These are phyloP conservation scores for Drosophila mettleri DNA, from an alignment of 2,888 invertebrate species.

Conservation along the genomic window DNA sequence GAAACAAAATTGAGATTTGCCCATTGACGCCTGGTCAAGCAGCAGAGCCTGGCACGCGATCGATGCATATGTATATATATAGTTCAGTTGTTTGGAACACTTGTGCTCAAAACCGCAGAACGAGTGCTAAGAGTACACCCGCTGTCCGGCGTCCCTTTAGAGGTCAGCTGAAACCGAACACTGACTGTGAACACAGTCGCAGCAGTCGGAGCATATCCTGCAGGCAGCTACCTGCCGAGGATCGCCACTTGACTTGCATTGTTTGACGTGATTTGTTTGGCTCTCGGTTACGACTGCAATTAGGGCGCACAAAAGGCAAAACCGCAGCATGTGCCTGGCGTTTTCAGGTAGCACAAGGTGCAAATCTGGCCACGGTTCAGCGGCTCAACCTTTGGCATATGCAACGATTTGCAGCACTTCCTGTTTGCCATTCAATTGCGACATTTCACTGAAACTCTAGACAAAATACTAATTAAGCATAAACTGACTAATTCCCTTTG, in stretches of 20 bases:
- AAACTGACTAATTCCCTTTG: conserved; percentile 73
- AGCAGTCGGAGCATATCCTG: conserved; percentile 33
- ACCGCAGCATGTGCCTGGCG: conserved; percentile 76
- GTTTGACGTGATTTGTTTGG: conserved; percentile 66
- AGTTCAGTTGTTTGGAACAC: conserved; percentile 19
- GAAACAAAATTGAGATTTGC: background rate
- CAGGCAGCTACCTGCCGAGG: conserved; percentile 61
- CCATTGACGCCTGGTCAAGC: conserved; percentile 15
- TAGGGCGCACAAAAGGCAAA: conserved; percentile 55
- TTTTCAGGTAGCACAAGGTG: conserved; percentile 48
- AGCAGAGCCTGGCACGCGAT: conserved; percentile 33
- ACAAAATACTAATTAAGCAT: conserved; percentile 79
- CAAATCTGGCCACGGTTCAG: conserved; percentile 36
- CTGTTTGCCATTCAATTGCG: conserved; percentile 37
- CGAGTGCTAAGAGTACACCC: conserved; percentile 72
- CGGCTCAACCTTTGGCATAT: conserved; percentile 44
- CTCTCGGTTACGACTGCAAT: conserved; percentile 59
- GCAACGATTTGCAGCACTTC: conserved; percentile 59
- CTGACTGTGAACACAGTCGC: conserved; percentile 31
- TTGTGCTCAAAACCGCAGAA: conserved; percentile 65
- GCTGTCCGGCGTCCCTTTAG: conserved; percentile 13
- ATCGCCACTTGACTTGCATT: conserved; percentile 68
- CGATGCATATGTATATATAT: background rate
- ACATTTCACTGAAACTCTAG: conserved; percentile 49
- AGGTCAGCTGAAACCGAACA: conserved; percentile 50